Evolutionary conservation across 2,888 invertebrate species (phyloP).

Genomic region (Gortyna flavago): DNA sequence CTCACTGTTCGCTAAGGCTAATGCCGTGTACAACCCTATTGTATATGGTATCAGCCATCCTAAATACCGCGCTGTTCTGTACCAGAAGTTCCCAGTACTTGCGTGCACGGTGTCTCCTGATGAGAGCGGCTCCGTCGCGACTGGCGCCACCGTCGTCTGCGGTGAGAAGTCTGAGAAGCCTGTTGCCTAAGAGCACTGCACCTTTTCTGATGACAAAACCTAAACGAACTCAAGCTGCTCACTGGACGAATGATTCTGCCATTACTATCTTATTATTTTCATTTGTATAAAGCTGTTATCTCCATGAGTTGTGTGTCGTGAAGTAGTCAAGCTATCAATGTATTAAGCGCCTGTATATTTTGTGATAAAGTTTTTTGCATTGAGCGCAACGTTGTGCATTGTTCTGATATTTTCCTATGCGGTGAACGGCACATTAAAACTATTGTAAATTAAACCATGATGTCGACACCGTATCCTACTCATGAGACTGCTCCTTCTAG

Average conservation of each 20-base stretch:
- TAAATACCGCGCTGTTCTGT: conserved; percentile 93
- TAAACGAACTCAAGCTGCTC: conserved; percentile 58
- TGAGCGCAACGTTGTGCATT: conserved; percentile 10
- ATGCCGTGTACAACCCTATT: conserved; percentile 97
- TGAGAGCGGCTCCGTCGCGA: conserved; percentile 91
- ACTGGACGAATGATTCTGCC: conserved; percentile 78
- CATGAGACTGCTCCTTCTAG: conserved; percentile 86
- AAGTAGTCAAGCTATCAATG: conserved; percentile 75
- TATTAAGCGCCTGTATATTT: conserved; percentile 78
- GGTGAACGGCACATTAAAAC: conserved; percentile 26
- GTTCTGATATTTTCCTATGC: conserved; percentile 13
- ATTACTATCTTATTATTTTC: conserved; percentile 31
- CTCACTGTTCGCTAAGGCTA: conserved; percentile 97
- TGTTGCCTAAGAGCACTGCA: conserved; percentile 85
- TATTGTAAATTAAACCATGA: conserved; percentile 28
- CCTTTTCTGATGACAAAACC: conserved; percentile 27
- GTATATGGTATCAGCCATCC: conserved; percentile 97
- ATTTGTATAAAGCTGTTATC: conserved; percentile 31
- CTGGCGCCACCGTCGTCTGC: conserved; percentile 92
- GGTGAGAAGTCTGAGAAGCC: conserved; percentile 92
- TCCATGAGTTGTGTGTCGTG: conserved; percentile 75
- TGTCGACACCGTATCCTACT: conserved; percentile 63
- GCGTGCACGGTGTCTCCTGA: conserved; percentile 91
- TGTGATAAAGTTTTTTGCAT: conserved; percentile 67
- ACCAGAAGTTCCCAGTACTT: conserved; percentile 94